Evolutionary conservation across 2,113 vertebrate species (phyloP).

Genomic region (Pardalotus punctatus): DNA sequence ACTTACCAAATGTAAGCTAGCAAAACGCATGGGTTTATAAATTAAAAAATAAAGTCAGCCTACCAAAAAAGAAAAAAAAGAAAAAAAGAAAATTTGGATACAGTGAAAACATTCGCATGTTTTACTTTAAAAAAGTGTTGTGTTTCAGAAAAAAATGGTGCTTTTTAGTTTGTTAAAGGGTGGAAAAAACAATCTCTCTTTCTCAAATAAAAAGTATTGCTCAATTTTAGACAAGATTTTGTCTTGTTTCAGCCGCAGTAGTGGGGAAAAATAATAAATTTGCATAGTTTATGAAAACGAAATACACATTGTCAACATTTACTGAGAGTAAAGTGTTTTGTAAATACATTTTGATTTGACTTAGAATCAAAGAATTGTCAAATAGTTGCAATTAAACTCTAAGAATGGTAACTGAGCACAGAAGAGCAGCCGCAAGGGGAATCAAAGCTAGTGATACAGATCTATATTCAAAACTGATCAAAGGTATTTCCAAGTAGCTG

Average conservation of each 20-base stretch:
- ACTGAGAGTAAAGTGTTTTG: not conserved
- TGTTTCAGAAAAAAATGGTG: not conserved
- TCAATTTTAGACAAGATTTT: constrained; percentile 19
- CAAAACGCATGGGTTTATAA: not conserved
- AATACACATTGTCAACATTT: not conserved
- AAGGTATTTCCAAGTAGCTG: constrained; percentile 7
- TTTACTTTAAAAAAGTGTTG: not conserved
- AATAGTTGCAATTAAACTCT: not conserved
- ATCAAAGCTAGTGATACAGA: not conserved
- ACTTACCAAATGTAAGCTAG: not conserved
- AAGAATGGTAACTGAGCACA: not conserved
- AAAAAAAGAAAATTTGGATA: not conserved
- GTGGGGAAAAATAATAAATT: not conserved
- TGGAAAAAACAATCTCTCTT: not conserved
- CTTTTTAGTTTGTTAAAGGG: not conserved
- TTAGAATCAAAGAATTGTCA: not conserved
- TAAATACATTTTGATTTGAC: not conserved
- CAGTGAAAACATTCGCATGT: not conserved
- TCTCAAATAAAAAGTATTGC: constrained; percentile 19
- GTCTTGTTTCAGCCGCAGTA: not conserved
- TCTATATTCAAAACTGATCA: constrained; percentile 19
- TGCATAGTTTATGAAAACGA: not conserved
- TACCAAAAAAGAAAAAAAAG: not conserved
- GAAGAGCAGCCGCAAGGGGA: not conserved
- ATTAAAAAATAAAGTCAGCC: not conserved